Conservation (phyloP, 2,888 invertebrate species). For the Bibio marci region DNA sequence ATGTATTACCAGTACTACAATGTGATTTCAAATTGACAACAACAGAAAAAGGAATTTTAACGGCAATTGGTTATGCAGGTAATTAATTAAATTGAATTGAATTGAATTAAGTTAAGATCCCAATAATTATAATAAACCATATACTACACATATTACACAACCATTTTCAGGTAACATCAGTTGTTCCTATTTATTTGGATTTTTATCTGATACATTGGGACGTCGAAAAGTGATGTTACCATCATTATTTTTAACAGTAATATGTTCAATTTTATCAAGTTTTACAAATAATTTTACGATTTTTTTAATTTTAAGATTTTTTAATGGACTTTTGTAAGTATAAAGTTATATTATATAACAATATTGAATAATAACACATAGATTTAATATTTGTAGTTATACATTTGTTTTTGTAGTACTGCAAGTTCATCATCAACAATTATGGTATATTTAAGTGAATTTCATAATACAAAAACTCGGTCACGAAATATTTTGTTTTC, state of each 20-base stretch:
- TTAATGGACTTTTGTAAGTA: conserved; percentile 35
- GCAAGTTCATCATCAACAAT: conserved; percentile 32
- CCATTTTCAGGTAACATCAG: conserved; percentile 32
- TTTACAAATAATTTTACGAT: conserved; percentile 31
- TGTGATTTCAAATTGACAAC: conserved; percentile 27
- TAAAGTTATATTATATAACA: no score
- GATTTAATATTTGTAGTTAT: no score
- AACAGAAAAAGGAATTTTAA: conserved; percentile 25
- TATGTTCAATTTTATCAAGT: conserved; percentile 31
- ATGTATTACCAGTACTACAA: conserved; percentile 33
- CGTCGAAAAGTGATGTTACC: conserved; percentile 30
- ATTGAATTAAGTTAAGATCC: no score
- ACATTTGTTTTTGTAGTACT: no score
- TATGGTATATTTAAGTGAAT: conserved; percentile 35
- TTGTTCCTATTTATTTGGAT: conserved; percentile 38
- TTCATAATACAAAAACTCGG: conserved; percentile 29
- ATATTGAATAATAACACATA: no score
- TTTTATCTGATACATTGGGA: conserved; percentile 35
- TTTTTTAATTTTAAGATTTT: conserved; percentile 31
- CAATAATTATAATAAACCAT: no score
- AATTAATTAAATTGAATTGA: not conserved
- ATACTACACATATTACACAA: no score
- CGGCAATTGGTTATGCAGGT: conserved; percentile 28
- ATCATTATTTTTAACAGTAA: conserved; percentile 29
- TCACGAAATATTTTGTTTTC: conserved; percentile 27